Evolutionary conservation across 2,797 vertebrate genomes (phyloP), one percentile per base, ranked within the genome.

Genomic region (Anguilla megastoma): DNA sequence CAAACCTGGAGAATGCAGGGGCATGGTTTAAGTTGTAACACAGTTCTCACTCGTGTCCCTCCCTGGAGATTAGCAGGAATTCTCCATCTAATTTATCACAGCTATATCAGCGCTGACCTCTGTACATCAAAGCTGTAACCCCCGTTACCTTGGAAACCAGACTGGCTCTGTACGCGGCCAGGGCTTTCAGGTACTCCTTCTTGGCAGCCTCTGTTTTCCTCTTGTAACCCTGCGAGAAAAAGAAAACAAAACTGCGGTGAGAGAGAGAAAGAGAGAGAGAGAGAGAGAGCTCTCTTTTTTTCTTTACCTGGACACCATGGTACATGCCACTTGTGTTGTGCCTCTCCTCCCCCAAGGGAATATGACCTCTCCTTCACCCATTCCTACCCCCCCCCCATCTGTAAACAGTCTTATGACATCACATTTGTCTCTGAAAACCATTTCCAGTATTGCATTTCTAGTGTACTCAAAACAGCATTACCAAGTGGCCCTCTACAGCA

Each of bases 131-230:
- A 96, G 94, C 95, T 87, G 87, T 96, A 89, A 94, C 89, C 95
- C 48, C 6, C 16, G 93, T 96, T 98, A 99, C 98, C 98, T 99
- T 99, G 96, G 98, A 99, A 97, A 99, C 98, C 87, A 99, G 97
- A 94, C 98, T 99, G 94, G 98, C 98, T 97, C 98, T 94, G 96
- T 99, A 99, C 27, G 98, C 97, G 16, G 98, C 98, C 94, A 99
- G 96, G 90, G 98, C 98, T 96, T 99, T 99, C 96, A 99, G 97
- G 95, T 99, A 99, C 91, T 99, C 98, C 95, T 99, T 99, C 96
- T 99, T 99, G 2, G 98, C 98, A 0, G 98, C 98, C 96, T 99
- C 98, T 18, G 98, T 99, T 97, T 99, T 99, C 96, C 97, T 98
- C 96, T 99, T 99, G 95, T 99, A 99, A 56, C 95, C 98, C 98